phyloP scores from a whole-genome alignment of 2,888 invertebrate genomes.

The Rapana venosa region DNA sequence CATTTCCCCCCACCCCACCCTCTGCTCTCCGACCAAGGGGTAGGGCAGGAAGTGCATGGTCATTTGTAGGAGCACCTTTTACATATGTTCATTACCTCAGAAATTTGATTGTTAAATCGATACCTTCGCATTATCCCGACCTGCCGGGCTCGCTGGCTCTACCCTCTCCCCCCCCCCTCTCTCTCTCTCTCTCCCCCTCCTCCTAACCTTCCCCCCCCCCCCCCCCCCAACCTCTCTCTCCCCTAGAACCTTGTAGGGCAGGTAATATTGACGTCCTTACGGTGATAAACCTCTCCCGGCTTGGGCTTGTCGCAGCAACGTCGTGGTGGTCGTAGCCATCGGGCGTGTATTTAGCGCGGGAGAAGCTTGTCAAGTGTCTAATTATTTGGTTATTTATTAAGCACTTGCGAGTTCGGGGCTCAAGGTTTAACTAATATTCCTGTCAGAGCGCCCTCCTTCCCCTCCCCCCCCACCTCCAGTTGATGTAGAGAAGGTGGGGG shows the following conservation, averaged over 20 bases:
- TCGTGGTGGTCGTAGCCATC: neutral
- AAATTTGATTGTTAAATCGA: conserved; percentile 50
- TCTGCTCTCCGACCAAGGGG: conserved; percentile 19
- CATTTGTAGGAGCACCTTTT: conserved; percentile 53
- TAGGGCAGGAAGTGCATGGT: conserved; percentile 48
- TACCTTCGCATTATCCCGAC: conserved; percentile 38
- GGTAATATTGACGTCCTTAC: conserved; percentile 26
- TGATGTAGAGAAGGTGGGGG: too few species aligned
- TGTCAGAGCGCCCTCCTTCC: neutral
- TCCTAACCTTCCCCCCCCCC: too few species aligned
- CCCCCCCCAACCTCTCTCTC: neutral
- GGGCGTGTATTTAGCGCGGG: conserved; percentile 1
- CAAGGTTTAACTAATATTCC: conserved; percentile 36
- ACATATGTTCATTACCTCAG: conserved; percentile 53
- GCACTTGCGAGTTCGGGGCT: neutral
- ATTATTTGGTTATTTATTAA: conserved; percentile 43
- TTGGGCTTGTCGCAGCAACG: neutral
- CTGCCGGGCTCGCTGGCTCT: neutral
- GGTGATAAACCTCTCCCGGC: conserved; percentile 21
- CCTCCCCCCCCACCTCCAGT: neutral
- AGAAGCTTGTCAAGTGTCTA: conserved; percentile 38
- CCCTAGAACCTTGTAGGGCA: neutral
- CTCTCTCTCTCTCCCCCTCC: neutral
- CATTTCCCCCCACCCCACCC: conserved; percentile 44
- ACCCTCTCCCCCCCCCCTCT: neutral